These are phyloP conservation scores for Lepidurus couesii DNA, from an alignment of 1,140 invertebrate genomes.

Conservation along the genomic window DNA sequence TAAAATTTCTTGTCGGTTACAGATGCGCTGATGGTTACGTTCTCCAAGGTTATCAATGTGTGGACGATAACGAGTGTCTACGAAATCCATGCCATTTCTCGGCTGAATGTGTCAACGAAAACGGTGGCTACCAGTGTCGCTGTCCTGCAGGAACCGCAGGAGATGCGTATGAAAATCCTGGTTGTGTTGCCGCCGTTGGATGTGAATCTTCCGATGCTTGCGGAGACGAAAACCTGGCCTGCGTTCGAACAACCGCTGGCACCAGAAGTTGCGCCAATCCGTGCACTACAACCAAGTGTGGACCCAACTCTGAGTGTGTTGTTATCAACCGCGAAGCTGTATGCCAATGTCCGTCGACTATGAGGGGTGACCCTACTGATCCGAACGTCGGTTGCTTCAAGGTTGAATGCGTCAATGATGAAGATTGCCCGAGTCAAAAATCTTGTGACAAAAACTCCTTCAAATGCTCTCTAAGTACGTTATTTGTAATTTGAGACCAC, in stretches of 20 bases:
- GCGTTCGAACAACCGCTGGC: slow-evolving; percentile 55
- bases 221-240: slow-evolving; percentile 58
- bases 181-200: slow-evolving; percentile 65
- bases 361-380: slow-evolving; percentile 42
- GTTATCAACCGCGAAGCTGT: slow-evolving; percentile 60
- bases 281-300: slow-evolving; percentile 51
- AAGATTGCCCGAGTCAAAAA: slow-evolving; percentile 40
- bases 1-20: slow-evolving; percentile 39
- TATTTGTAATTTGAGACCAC: slow-evolving; percentile 9
- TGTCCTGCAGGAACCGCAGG: slow-evolving; percentile 71
- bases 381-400: slow-evolving; percentile 40
- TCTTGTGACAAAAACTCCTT: slow-evolving; percentile 39
- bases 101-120: slow-evolving; percentile 69
- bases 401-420: slow-evolving; percentile 40
- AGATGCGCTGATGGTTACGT: background rate
- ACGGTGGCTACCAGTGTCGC: slow-evolving; percentile 70
- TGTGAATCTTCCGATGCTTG: slow-evolving; percentile 64
- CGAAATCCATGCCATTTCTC: slow-evolving; percentile 66
- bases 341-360: slow-evolving; percentile 50
- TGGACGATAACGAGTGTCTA: slow-evolving; percentile 49
- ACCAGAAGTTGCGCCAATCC: slow-evolving; percentile 60
- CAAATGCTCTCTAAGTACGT: slow-evolving; percentile 35
- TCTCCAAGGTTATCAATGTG: slow-evolving; percentile 58
- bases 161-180: slow-evolving; percentile 56
- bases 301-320: slow-evolving; percentile 43